These are phyloP conservation scores for Scaptomyza pallida DNA, from an alignment of 1,140 invertebrate genomes.

Conservation along the genomic window DNA sequence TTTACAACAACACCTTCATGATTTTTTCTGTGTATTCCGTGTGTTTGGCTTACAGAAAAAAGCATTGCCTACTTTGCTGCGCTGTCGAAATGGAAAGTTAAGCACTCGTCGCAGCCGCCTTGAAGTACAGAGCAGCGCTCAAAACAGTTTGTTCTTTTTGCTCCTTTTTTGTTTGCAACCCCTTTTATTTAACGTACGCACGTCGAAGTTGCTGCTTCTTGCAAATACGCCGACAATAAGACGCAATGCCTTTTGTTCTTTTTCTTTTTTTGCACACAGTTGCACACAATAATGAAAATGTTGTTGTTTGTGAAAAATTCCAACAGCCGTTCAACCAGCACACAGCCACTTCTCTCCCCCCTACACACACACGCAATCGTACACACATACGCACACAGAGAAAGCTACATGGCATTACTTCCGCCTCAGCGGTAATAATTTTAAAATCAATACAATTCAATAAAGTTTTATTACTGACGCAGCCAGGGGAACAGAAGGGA, in stretches of 20 bases:
- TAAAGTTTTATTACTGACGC: conserved; percentile 81
- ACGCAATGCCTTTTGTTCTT: conserved; percentile 72
- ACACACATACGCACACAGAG: conserved; percentile 42
- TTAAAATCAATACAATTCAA: conserved; percentile 84
- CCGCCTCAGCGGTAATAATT: conserved; percentile 82
- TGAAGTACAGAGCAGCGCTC: conserved; percentile 45
- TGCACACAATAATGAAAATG: conserved; percentile 83
- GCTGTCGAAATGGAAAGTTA: conserved; percentile 70
- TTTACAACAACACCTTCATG: too few species aligned
- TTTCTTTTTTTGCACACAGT: conserved; percentile 60
- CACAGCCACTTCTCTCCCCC: conserved; percentile 30
- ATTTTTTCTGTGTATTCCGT: background rate
- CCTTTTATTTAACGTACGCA: conserved; percentile 48
- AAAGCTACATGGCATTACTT: conserved; percentile 75
- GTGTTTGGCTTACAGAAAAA: conserved; percentile 46
- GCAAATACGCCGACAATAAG: conserved; percentile 44
- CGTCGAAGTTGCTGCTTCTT: conserved; percentile 12
- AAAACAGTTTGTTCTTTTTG: background rate
- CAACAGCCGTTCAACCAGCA: conserved; percentile 63
- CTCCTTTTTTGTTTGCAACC: conserved; percentile 23
- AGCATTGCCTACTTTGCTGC: conserved; percentile 71
- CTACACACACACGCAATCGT: conserved; percentile 11
- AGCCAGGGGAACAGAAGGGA: conserved; percentile 50
- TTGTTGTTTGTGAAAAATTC: conserved; percentile 83
- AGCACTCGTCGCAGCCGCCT: conserved; percentile 63